phyloP scores from a whole-genome alignment of 1,140 invertebrate species.

The Manduca sexta region DNA sequence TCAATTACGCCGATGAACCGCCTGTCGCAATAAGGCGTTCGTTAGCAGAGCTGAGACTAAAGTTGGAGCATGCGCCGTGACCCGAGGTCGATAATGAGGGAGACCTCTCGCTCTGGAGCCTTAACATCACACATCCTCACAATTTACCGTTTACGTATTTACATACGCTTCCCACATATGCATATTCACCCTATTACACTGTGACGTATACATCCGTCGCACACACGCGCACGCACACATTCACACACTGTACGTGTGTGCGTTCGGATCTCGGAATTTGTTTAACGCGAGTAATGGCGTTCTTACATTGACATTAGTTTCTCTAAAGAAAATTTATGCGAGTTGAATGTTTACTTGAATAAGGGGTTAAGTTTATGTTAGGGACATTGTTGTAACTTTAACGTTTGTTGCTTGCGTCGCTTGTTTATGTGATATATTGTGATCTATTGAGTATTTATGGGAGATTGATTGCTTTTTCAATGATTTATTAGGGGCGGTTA shows the following conservation, averaged over 20 bases:
- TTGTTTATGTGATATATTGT: constrained; percentile 24
- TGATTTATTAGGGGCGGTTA: no score
- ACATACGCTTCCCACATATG: constrained; percentile 69
- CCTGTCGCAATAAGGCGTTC: constrained; percentile 68
- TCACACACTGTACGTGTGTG: constrained; percentile 8
- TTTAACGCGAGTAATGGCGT: constrained; percentile 60
- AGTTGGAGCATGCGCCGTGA: constrained; percentile 68
- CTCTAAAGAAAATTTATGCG: constrained; percentile 68
- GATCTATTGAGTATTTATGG: constrained; percentile 11
- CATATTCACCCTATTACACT: constrained; percentile 58
- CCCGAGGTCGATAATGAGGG: constrained; percentile 69
- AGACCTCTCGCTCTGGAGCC: constrained; percentile 56
- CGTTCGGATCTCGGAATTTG: constrained; percentile 61
- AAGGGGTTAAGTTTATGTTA: constrained; percentile 62
- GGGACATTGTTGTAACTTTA: constrained; percentile 51
- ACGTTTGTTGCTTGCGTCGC: constrained; percentile 22
- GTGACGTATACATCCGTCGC: constrained; percentile 40
- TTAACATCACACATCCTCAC: constrained; percentile 68
- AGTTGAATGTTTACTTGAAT: constrained; percentile 63
- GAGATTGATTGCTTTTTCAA: constrained; percentile 13
- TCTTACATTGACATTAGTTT: constrained; percentile 72
- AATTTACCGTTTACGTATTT: constrained; percentile 69
- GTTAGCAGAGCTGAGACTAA: constrained; percentile 42
- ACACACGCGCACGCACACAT: constrained; percentile 36
- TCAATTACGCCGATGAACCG: constrained; percentile 69